A percentile compares a stretch with the other conserved stretches of the same genome.
Evolutionary conservation across 1,140 invertebrate genomes (phyloP).

Genomic region (Cydia strobilella): DNA sequence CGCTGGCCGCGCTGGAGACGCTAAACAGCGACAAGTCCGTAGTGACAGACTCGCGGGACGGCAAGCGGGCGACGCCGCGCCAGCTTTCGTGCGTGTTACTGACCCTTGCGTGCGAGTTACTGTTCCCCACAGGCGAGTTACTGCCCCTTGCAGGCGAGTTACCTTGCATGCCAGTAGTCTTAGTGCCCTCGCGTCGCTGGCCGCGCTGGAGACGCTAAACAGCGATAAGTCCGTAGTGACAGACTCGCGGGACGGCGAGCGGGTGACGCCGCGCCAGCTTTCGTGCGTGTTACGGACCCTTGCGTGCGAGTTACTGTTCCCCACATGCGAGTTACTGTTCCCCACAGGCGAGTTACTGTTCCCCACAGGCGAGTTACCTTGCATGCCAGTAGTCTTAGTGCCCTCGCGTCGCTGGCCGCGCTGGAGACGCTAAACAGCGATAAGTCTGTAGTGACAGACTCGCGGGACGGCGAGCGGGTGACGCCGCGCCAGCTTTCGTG

Average conservation of each 20-base stretch:
- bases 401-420: slow-evolving; percentile 83
- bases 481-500: no score
- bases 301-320: slow-evolving; percentile 74
- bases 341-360: no score
- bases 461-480: slow-evolving; percentile 90
- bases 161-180: slow-evolving; percentile 59
- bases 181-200: slow-evolving; percentile 82
- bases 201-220: slow-evolving; percentile 88
- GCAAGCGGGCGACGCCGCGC: slow-evolving; percentile 81
- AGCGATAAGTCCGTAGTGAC: slow-evolving; percentile 90
- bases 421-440: slow-evolving; percentile 90
- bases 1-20: slow-evolving; percentile 87
- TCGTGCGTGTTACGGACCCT: slow-evolving; percentile 52
- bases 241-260: slow-evolving; percentile 90
- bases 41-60: slow-evolving; percentile 90
- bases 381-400: slow-evolving; percentile 69
- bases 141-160: no score
- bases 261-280: slow-evolving; percentile 52
- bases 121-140: no score
- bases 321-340: no score
- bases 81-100: slow-evolving; percentile 37
- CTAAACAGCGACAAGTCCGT: slow-evolving; percentile 91
- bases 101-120: slow-evolving; percentile 78
- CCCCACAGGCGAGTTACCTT: no score
- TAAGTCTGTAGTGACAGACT: slow-evolving; percentile 90